Evolutionary conservation across 64 coral and sea anemone species (phyloP).

Genomic region (Montipora efflorescens): DNA sequence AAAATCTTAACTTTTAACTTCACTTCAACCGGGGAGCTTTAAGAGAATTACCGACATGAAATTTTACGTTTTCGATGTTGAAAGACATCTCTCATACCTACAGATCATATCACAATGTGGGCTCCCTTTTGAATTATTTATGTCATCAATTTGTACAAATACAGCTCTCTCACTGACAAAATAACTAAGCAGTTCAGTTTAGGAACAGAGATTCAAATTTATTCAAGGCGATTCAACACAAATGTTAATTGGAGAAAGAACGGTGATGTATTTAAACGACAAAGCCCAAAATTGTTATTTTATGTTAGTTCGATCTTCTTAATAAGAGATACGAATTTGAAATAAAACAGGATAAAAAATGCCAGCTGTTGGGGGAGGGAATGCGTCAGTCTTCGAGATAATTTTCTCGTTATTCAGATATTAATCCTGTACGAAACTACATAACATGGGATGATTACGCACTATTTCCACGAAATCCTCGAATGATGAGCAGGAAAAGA

Average conservation of each 20-base stretch:
- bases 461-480: not conserved
- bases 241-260: not conserved
- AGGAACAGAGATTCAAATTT: not conserved
- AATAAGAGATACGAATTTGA: not conserved
- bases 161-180: conserved; percentile 1
- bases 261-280: not conserved
- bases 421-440: not conserved
- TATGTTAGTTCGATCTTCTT: not conserved
- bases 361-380: not conserved
- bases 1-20: not conserved
- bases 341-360: not conserved
- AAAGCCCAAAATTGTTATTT: not conserved
- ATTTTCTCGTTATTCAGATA: not conserved
- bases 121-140: conserved; percentile 20
- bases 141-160: conserved; percentile 1
- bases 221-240: not conserved
- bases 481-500: not conserved
- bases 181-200: conserved; percentile 19
- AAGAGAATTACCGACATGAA: not conserved
- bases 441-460: not conserved
- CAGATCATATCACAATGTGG: not conserved
- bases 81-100: not conserved
- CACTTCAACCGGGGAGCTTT: not conserved
- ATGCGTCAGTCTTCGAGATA: not conserved
- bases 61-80: not conserved